Evolutionary conservation across 2,888 invertebrate species (phyloP), one percentile per base, ranked within the genome.

Genomic region (Nemurella pictetii): DNA sequence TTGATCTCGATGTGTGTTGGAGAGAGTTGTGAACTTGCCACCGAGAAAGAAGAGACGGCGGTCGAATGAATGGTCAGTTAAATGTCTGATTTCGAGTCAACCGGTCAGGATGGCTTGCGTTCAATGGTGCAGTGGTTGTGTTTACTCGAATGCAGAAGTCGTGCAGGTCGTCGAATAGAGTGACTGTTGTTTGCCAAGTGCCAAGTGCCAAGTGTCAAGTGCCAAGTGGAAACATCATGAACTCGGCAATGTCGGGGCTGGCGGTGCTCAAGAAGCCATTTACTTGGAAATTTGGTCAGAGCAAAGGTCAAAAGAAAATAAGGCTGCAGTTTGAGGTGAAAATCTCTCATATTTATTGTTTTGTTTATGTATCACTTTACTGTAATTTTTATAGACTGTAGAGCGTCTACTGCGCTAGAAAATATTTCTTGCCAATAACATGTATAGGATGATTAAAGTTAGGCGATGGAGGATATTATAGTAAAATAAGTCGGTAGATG

Each of bases 211-310:
- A 55, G 32, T 32, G 32, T 9, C 32, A 32, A 32, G 32, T 32
- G 32, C 32, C 32, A 32, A 32, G 32, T 3, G 55, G 55, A 55
- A 12, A 55, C 55, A 55, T 15, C 15, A 82, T 82, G 82, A 55
- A 36, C 55, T 82, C 82, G 20, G 82, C 82, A 5, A 82, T 55
- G 29, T 82, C 82, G 20, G 82, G 82, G 20, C 28, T 82, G 15
- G 82, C 82, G 7, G 82, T 55, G 0, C 82, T 82, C 29, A 82
- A 82, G 20, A 82, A 82, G 55, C 82, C 82, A 55, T 82, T 82
- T 27, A 82, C 82, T 27, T 82, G 82, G 82, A 82, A 82, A 55
- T 82, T 82, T 36, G 82, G 82, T 15, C 55, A 82, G 27, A 36
- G 28, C 9, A 82, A 82, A 55, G 55, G 12, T n/a, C 82, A 82